Conservation (phyloP, 2,113 vertebrate genomes). For the Osmerus mordax region DNA sequence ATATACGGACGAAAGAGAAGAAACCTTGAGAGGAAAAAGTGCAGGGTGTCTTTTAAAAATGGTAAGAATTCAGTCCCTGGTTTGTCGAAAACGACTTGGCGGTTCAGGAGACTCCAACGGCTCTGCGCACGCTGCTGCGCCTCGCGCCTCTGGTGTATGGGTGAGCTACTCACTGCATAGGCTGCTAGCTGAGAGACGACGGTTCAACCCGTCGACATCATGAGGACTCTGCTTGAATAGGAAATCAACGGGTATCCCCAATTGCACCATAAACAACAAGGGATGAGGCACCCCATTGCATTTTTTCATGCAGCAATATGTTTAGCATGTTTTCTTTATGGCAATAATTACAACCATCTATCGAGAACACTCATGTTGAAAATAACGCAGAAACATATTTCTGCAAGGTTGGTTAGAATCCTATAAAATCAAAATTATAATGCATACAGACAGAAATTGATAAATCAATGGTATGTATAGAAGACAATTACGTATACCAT, state of each 20-base stretch:
- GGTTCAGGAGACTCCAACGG: conserved; percentile 6
- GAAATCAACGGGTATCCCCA: conserved; percentile 41
- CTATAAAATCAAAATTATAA: too few species aligned
- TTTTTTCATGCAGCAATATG: too few species aligned
- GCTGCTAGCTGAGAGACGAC: conserved; percentile 11
- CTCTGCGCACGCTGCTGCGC: conserved; percentile 28
- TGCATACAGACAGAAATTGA: too few species aligned
- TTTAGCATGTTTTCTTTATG: too few species aligned
- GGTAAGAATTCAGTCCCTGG: conserved; percentile 7
- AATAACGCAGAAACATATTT: too few species aligned
- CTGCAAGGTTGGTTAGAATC: too few species aligned
- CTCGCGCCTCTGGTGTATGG: conserved; percentile 28
- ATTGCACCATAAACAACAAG: background rate
- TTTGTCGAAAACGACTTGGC: background rate
- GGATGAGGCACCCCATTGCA: background rate
- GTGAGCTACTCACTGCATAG: conserved; percentile 10
- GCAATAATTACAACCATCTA: too few species aligned
- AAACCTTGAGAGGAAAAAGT: background rate
- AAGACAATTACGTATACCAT: too few species aligned
- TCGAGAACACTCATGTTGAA: too few species aligned
- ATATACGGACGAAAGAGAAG: background rate
- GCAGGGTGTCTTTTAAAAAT: background rate
- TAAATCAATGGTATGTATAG: too few species aligned
- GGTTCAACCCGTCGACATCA: background rate
- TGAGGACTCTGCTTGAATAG: conserved; percentile 53